A percentile compares a stretch with the other conserved stretches of the same genome.
Conservation (phyloP, 2,888 invertebrate species). For the Morpho achilles region DNA sequence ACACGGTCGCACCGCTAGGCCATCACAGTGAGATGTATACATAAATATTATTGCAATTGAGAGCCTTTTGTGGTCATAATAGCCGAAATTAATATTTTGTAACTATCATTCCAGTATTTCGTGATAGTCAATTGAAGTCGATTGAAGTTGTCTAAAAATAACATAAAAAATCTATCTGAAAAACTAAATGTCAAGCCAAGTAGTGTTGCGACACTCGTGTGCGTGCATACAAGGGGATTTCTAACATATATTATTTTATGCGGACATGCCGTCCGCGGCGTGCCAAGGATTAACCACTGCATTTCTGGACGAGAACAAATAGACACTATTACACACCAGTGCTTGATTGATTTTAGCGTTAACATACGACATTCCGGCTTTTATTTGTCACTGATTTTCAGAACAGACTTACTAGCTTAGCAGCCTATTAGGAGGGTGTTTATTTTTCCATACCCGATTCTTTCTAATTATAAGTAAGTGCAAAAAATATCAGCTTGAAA, state of each 20-base stretch:
- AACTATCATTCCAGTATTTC: no score
- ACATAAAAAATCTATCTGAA: background rate
- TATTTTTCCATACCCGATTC: no score
- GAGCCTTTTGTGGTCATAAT: no score
- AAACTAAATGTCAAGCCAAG: slow-evolving; percentile 3
- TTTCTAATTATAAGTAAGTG: no score
- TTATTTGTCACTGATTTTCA: slow-evolving; percentile 31
- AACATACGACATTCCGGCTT: slow-evolving; percentile 39
- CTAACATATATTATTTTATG: slow-evolving; percentile 49
- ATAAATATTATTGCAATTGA: no score
- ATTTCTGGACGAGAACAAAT: slow-evolving; percentile 67
- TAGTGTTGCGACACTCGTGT: slow-evolving; percentile 30
- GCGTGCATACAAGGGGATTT: slow-evolving; percentile 32
- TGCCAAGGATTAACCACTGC: slow-evolving; percentile 74
- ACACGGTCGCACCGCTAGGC: no score
- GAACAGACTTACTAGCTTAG: slow-evolving; percentile 20
- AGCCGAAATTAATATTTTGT: no score
- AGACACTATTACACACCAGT: slow-evolving; percentile 61
- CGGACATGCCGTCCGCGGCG: slow-evolving; percentile 62
- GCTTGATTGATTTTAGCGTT: slow-evolving; percentile 59
- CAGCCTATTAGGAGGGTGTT: slow-evolving; percentile 6
- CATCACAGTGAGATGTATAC: no score
- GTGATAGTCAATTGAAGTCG: no score
- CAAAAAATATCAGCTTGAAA: no score
- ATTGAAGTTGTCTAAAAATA: no score